Conservation (phyloP, 2,113 vertebrate genomes). For the Scartelaos histophorus region DNA sequence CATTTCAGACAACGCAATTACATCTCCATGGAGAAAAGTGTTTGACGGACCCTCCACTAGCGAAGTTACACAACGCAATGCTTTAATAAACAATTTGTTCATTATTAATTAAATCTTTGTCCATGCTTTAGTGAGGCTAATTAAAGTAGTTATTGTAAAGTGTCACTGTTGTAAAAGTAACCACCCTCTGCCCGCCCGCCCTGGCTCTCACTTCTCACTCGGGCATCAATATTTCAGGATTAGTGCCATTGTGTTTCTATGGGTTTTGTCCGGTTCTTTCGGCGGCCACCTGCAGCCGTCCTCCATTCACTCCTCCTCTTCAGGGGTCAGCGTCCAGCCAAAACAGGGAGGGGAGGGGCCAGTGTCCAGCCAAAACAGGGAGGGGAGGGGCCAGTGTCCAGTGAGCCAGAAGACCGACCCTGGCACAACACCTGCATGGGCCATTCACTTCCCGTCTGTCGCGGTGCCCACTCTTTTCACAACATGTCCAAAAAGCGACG, state of each 20-base stretch:
- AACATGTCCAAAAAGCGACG: conserved; percentile 39
- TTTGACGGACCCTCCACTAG: no score
- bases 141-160: no score
- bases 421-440: conserved; percentile 70
- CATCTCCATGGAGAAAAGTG: no score
- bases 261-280: conserved; percentile 42
- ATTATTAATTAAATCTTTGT: no score
- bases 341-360: conserved; percentile 6
- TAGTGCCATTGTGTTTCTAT: conserved; percentile 53
- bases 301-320: conserved; percentile 54
- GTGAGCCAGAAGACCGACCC: conserved; percentile 38
- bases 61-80: no score
- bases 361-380: conserved; percentile 28
- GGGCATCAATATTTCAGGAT: conserved; percentile 76
- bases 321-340: conserved; percentile 52
- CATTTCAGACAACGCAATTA: no score
- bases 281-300: conserved; percentile 68
- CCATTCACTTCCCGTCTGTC: conserved; percentile 70
- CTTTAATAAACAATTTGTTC: no score
- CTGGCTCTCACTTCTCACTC: conserved; percentile 40
- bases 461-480: conserved; percentile 58
- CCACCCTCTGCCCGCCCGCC: no score
- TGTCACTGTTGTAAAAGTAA: no score
- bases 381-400: conserved; percentile 43
- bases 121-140: no score